phyloP scores from a whole-genome alignment of 2,888 invertebrate genomes.

The Phania funesta region DNA sequence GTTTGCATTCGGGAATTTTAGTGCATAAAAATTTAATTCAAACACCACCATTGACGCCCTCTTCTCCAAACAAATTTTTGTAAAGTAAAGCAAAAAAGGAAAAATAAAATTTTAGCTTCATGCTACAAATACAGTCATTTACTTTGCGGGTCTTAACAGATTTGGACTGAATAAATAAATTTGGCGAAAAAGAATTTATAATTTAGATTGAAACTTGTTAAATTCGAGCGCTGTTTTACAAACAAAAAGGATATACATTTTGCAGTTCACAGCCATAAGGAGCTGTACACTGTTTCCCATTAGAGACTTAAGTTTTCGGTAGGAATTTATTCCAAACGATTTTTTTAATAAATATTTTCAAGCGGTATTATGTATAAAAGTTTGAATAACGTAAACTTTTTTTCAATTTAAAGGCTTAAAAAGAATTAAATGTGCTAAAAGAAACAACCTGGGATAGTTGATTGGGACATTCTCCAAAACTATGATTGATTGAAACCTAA shows the following conservation, averaged over 20 bases:
- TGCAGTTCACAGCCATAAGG: no score
- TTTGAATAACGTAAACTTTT: no score
- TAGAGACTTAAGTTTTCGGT: no score
- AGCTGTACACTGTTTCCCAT: no score
- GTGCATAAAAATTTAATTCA: not conserved
- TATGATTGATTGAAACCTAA: no score
- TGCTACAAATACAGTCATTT: conserved; percentile 11
- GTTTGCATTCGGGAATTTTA: conserved; percentile 13
- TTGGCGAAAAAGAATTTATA: conserved; percentile 34
- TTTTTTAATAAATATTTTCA: no score
- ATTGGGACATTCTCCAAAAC: no score
- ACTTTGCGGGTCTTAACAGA: not conserved
- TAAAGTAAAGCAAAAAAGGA: not conserved
- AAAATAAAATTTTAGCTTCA: conserved; percentile 15
- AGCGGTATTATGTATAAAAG: no score
- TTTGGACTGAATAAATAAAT: not conserved
- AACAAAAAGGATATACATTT: conserved; percentile 12
- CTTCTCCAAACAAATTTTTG: not conserved
- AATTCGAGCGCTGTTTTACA: not conserved
- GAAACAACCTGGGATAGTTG: no score
- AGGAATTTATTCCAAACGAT: no score
- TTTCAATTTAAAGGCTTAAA: no score
- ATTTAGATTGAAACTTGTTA: conserved; percentile 22
- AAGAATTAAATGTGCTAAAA: no score
- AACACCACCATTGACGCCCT: not conserved